Evolutionary conservation across 1,140 invertebrate genomes (phyloP).

Genomic region (Calycopis cecrops): DNA sequence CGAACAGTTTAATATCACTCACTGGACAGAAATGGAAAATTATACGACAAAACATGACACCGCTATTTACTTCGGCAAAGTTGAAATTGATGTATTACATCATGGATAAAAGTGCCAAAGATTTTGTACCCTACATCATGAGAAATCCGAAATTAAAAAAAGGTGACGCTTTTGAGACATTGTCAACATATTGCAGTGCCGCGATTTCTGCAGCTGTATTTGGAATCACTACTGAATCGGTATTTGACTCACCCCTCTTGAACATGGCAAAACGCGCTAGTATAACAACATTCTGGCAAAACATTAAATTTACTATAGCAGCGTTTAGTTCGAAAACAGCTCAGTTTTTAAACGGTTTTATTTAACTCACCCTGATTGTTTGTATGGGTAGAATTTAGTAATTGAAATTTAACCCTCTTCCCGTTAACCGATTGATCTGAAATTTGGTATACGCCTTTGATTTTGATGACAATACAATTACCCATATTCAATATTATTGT

Average conservation of each 20-base stretch:
- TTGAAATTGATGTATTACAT: conserved; percentile 59
- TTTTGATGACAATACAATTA: no score
- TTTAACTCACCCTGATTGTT: no score
- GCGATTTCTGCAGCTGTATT: conserved; percentile 36
- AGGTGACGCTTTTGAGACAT: conserved; percentile 25
- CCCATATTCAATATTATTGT: no score
- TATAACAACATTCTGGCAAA: conserved; percentile 15
- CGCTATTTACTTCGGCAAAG: conserved; percentile 61
- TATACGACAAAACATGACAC: conserved; percentile 54
- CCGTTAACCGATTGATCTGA: no score
- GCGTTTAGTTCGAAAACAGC: conserved; percentile 10
- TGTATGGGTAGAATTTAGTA: no score
- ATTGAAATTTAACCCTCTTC: no score
- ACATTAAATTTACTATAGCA: conserved; percentile 26
- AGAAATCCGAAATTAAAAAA: conserved; percentile 23
- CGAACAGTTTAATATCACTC: conserved; percentile 72
- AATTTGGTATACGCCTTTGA: no score
- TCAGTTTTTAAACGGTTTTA: no score
- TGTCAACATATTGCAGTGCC: conserved; percentile 33
- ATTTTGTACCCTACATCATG: conserved; percentile 34
- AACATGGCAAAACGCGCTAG: conserved; percentile 27
- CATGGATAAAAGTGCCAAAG: conserved; percentile 33
- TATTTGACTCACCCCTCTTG: conserved; percentile 38
- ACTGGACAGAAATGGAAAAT: conserved; percentile 54
- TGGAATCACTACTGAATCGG: conserved; percentile 33